Conservation (phyloP, 1,140 invertebrate species). For the Ptiloglossa arizonensis region DNA sequence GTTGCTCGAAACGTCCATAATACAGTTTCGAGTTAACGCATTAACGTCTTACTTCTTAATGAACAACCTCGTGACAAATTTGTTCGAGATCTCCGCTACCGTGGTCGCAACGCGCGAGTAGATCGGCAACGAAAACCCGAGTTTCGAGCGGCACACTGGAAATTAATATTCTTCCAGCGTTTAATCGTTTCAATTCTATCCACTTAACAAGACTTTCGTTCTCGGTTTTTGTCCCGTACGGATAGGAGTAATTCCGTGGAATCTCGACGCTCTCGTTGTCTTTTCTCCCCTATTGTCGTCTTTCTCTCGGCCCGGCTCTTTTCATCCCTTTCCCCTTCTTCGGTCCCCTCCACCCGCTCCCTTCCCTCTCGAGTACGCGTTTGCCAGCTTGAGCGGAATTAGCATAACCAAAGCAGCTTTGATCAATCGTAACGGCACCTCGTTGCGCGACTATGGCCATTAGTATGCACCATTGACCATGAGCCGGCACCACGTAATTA, state of each 20-base stretch:
- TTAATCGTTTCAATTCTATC: too few species aligned
- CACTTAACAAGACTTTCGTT: too few species aligned
- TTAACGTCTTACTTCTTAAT: too few species aligned
- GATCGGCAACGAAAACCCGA: too few species aligned
- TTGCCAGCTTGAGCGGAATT: constrained; percentile 67
- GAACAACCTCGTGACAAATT: too few species aligned
- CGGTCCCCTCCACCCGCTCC: too few species aligned
- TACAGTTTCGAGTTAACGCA: too few species aligned
- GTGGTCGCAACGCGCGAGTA: too few species aligned
- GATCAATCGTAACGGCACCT: constrained; percentile 74
- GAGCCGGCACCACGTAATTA: constrained; percentile 70
- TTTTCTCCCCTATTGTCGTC: neutral
- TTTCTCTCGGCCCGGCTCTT: neutral
- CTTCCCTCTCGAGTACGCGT: constrained; percentile 8
- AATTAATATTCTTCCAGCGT: too few species aligned
- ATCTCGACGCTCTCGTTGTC: constrained; percentile 35
- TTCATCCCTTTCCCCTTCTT: neutral
- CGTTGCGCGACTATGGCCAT: constrained; percentile 65
- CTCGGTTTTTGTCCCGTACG: neutral
- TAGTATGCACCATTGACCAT: constrained; percentile 75
- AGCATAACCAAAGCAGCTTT: constrained; percentile 77
- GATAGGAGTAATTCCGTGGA: neutral
- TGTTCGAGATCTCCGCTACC: too few species aligned
- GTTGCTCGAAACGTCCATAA: too few species aligned
- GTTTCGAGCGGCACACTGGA: too few species aligned